Conservation (phyloP, 2,113 vertebrate species). For the Pica pica region DNA sequence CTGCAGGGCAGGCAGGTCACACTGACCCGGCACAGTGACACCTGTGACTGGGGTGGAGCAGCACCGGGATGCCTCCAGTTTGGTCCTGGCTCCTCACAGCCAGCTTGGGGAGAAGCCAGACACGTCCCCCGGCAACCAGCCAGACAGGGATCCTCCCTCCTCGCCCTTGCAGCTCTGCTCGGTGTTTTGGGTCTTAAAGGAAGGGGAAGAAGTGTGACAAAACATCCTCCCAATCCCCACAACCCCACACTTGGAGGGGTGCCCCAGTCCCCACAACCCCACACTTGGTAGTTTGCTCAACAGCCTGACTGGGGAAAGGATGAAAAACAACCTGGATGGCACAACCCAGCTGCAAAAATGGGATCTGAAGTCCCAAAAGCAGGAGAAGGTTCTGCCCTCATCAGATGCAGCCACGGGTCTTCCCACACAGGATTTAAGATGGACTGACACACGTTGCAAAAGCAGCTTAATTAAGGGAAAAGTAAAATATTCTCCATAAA, state of each 20-base stretch:
- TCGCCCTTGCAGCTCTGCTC: neutral
- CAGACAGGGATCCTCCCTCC: neutral
- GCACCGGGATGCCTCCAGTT: neutral
- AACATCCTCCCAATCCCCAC: neutral
- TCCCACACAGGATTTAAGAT: rapidly evolving
- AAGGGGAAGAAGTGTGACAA: neutral
- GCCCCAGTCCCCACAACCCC: neutral
- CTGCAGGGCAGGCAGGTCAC: neutral
- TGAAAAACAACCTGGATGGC: neutral
- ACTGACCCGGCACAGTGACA: neutral
- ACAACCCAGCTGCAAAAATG: neutral
- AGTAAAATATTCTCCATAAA: neutral
- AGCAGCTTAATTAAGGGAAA: neutral
- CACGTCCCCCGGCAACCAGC: neutral
- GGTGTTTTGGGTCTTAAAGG: rapidly evolving
- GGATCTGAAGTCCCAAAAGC: neutral
- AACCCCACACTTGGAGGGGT: neutral
- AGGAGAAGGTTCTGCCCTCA: neutral
- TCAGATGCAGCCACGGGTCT: neutral
- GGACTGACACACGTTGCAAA: rapidly evolving
- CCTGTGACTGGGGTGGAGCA: neutral
- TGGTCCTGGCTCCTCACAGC: neutral
- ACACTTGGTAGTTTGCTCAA: neutral
- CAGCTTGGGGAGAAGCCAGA: neutral
- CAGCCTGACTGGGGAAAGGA: neutral